Conservation (phyloP, 92 coral and sea anemone genomes). For the Zoanthus gigantus region DNA sequence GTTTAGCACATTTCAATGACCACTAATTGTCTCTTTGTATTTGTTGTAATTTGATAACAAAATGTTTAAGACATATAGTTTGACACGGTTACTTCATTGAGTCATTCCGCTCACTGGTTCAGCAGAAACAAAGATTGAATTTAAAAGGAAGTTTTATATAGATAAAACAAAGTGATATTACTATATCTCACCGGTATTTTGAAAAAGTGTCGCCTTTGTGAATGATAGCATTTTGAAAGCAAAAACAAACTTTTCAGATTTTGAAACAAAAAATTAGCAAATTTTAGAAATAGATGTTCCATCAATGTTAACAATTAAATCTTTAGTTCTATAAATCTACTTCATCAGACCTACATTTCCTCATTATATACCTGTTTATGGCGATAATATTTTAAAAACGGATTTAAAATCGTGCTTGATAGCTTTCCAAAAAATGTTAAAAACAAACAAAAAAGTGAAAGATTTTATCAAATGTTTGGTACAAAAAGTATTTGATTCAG, state of each 20-base stretch:
- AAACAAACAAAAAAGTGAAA: no score
- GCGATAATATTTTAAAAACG: no score
- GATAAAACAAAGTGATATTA: not conserved
- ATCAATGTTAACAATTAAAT: not conserved
- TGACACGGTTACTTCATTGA: not conserved
- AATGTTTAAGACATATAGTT: not conserved
- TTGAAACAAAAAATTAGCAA: not conserved
- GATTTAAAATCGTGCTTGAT: no score
- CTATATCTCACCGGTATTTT: not conserved
- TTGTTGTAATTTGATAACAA: conserved; percentile 29
- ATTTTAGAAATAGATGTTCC: not conserved
- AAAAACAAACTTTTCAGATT: not conserved
- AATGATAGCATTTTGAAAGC: not conserved
- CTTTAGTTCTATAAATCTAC: no score
- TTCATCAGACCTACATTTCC: no score
- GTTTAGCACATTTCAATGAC: not conserved
- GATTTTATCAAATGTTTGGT: no score
- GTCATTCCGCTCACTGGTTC: not conserved
- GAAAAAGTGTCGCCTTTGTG: not conserved
- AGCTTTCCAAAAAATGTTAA: no score
- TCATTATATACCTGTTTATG: no score
- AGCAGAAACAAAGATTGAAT: not conserved
- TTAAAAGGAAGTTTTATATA: not conserved
- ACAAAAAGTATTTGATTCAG: no score
- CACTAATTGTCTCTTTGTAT: conserved; percentile 39